Evolutionary conservation across 2,888 invertebrate genomes (phyloP).

Genomic region (Chesias legatella): DNA sequence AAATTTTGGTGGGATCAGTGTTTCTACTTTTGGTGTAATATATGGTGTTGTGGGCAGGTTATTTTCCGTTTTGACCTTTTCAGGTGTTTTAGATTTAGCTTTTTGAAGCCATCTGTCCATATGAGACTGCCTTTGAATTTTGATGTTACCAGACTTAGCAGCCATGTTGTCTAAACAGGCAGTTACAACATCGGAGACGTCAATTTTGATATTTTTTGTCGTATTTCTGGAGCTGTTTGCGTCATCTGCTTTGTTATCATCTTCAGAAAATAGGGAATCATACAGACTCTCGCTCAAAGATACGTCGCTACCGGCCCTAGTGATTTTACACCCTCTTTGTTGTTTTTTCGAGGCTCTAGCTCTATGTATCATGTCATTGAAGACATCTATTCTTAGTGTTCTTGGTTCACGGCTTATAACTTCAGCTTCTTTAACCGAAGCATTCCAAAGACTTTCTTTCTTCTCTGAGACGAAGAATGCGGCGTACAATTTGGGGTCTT

Average conservation of each 20-base stretch:
- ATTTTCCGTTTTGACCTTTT: constrained; percentile 38
- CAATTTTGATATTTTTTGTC: constrained; percentile 41
- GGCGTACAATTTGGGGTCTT: constrained; percentile 71
- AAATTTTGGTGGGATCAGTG: constrained; percentile 1
- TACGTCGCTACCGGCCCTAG: constrained; percentile 65
- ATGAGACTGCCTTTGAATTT: constrained; percentile 71
- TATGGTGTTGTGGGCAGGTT: not conserved
- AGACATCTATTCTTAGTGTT: constrained; percentile 78
- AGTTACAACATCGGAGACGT: constrained; percentile 71
- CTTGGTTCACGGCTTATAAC: constrained; percentile 78
- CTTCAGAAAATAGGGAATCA: constrained; percentile 69
- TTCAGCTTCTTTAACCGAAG: constrained; percentile 89
- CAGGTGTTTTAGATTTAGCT: constrained; percentile 74
- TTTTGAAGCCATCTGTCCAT: constrained; percentile 77
- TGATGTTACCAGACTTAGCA: constrained; percentile 71
- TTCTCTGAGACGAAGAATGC: constrained; percentile 78
- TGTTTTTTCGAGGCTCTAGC: constrained; percentile 42
- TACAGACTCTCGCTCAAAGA: constrained; percentile 72
- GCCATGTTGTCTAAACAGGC: constrained; percentile 75
- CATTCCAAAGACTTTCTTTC: constrained; percentile 82
- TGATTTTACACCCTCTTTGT: constrained; percentile 52
- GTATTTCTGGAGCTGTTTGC: constrained; percentile 36
- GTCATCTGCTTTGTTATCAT: constrained; percentile 55
- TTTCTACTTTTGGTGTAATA: constrained; percentile 5
- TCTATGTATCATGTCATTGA: constrained; percentile 60